Percentiles rank a stretch among this genome's conserved stretches.
Conservation (phyloP, 2,888 invertebrate genomes). For the Thymelicus lineola region DNA sequence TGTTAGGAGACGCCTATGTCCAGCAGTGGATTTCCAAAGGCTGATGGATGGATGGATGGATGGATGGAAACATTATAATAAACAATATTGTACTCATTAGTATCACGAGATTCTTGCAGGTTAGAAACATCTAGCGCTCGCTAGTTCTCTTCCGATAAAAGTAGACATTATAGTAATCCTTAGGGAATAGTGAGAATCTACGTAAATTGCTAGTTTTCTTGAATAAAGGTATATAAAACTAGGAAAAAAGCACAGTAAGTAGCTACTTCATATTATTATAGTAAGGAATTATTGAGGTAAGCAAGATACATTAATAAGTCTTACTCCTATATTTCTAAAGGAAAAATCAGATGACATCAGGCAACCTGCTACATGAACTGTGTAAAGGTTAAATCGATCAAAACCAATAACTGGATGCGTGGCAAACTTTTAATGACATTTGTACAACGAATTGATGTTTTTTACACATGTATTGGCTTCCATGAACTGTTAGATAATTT, state of each 20-base stretch:
- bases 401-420: constrained; percentile 11
- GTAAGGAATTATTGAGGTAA: too few species aligned
- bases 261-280: too few species aligned
- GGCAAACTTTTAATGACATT: constrained; percentile 41
- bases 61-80: background rate
- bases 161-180: constrained; percentile 12
- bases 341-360: background rate
- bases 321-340: background rate
- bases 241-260: too few species aligned
- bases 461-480: constrained; percentile 38
- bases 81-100: background rate
- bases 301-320: too few species aligned
- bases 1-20: too few species aligned
- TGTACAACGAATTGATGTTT: constrained; percentile 19
- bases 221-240: constrained; percentile 3
- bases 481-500: constrained; percentile 11
- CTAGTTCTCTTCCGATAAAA: constrained; percentile 16
- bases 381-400: background rate
- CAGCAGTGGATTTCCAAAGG: too few species aligned
- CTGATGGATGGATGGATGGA: too few species aligned
- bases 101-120: background rate
- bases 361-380: background rate
- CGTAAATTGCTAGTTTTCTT: constrained; percentile 15
- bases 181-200: constrained; percentile 19
- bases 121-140: constrained; percentile 1